Evolutionary conservation across 2,888 invertebrate species (phyloP), one percentile per base, ranked within the genome.

Genomic region (Macaria liturata): DNA sequence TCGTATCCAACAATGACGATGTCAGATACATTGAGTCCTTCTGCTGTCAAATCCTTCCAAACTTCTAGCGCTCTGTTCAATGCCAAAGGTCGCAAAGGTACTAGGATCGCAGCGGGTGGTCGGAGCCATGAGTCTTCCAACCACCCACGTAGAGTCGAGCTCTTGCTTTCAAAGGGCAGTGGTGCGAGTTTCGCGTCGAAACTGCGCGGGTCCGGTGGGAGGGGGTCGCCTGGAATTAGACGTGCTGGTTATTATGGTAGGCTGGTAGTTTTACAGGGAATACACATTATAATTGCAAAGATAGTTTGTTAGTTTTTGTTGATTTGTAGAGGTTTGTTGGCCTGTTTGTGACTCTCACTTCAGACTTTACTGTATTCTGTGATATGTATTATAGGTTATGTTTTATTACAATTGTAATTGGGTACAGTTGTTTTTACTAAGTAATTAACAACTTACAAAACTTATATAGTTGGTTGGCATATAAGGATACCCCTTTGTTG

Each of bases 1-100:
- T 91, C 91, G 44, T 90, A 91, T n/a, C 90, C 92, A 9, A 92
- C 83, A 0, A 92, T 78, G 30, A 92, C 81, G 0, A 91, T 84
- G 37, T 90, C 89, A 0, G 85, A 81, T 3, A 90, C 71, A 39
- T 90, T 86, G 20, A 91, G 62, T 0, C 84, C 84, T 1, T 78
- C 82, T 0, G 69, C 73, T 0, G 78, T 82, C 58, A 92, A 65
- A 50, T 91, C 89, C 32, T 81, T 83, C 88, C 92, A 92, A 0
- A 90, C 85, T 0, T 88, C 88, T 45, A 88, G 59, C 0, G 91
- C 90, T 4, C 90, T 71, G 46, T 74, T 80, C 60, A 92, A 58
- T 0, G 91, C 91, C 45, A 74, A 67, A 0, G 88, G 84, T 51
- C 91, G 62, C n/a, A 91, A 49, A 0, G 92, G 91, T 54, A 92